These are phyloP conservation scores for Scalopus aquaticus DNA, from an alignment of 2,113 vertebrate genomes.

Conservation along the genomic window DNA sequence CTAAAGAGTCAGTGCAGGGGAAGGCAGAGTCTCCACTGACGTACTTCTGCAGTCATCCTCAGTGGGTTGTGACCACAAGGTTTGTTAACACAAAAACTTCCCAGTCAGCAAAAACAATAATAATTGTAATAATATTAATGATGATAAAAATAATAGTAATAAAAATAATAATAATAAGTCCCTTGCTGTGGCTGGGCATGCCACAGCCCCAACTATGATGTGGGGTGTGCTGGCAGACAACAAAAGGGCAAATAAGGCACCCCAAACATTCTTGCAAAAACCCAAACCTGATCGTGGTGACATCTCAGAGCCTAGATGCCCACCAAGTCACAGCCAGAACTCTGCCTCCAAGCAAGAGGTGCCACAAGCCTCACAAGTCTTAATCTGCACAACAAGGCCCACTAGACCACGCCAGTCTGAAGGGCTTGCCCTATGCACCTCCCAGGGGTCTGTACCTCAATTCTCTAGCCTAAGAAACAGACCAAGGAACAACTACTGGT, in stretches of 20 bases:
- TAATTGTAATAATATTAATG: no score
- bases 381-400: neutral
- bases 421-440: neutral
- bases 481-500: neutral
- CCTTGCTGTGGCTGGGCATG: neutral
- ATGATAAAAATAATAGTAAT: no score
- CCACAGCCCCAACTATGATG: neutral
- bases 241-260: neutral
- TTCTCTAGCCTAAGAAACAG: neutral
- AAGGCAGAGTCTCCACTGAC: fast-evolving
- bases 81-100: neutral
- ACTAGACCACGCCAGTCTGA: no score
- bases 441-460: neutral
- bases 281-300: neutral
- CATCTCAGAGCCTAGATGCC: neutral
- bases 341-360: neutral
- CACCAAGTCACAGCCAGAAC: neutral
- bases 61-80: neutral
- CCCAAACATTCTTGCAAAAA: neutral
- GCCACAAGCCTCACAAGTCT: neutral
- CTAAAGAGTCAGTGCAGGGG: neutral
- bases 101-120: neutral
- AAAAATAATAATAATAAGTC: neutral
- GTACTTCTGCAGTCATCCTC: neutral
- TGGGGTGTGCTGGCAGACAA: neutral